phyloP scores from a whole-genome alignment of 2,797 vertebrate species.

The Lepilemur ruficaudatus region DNA sequence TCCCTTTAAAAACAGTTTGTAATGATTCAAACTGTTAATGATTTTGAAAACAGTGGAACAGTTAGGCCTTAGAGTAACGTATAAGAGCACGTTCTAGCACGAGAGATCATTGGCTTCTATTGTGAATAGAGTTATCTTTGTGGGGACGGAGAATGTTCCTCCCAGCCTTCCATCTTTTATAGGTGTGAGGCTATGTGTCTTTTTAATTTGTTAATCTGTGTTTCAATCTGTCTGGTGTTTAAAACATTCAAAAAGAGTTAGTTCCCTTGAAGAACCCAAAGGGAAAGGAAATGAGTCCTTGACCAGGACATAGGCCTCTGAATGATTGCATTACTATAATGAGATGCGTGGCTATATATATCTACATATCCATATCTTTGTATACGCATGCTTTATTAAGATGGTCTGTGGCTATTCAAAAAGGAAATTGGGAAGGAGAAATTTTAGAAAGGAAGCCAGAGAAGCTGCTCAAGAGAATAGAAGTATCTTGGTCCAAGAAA shows the following conservation, averaged over 20 bases:
- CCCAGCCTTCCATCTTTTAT: not conserved
- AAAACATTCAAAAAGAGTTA: not conserved
- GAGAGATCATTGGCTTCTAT: not conserved
- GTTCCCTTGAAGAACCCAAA: not conserved
- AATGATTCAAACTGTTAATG: slow-evolving; percentile 14
- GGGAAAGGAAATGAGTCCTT: not conserved
- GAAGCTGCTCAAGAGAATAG: not conserved
- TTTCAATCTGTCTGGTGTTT: not conserved
- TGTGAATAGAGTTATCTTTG: not conserved
- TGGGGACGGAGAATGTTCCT: not conserved
- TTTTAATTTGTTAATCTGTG: not conserved
- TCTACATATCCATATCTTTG: not conserved
- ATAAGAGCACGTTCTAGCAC: not conserved
- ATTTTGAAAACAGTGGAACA: not conserved
- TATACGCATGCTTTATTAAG: not conserved
- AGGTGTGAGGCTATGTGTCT: not conserved
- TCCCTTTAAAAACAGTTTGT: not conserved
- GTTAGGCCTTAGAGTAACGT: not conserved
- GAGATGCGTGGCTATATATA: not conserved
- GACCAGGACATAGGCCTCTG: not conserved
- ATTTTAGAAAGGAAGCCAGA: slow-evolving; percentile 7
- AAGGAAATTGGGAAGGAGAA: not conserved
- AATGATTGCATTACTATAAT: not conserved
- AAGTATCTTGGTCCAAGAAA: not conserved
- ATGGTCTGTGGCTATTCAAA: not conserved